Percentiles rank a stretch among this genome's conserved stretches.
Evolutionary conservation across 2,797 vertebrate species (phyloP).

Genomic region (Alcedo quadribrachys): DNA sequence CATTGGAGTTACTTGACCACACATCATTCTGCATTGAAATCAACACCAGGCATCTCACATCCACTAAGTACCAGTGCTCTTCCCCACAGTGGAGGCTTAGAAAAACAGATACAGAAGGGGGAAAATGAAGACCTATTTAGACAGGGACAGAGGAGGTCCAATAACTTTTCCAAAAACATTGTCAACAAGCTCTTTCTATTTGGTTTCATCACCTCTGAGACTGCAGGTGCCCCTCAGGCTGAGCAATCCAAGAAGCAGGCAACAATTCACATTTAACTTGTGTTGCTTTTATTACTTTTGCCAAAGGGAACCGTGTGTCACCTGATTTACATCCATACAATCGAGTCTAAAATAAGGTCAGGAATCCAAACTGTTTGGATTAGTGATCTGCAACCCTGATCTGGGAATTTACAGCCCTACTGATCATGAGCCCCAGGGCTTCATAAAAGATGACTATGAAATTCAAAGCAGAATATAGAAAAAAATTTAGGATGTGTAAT

Average conservation of each 20-base stretch:
- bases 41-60: background rate
- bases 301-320: background rate
- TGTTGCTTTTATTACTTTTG: background rate
- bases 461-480: background rate
- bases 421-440: background rate
- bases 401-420: background rate
- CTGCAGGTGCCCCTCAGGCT: background rate
- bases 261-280: background rate
- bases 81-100: background rate
- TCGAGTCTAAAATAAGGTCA: background rate
- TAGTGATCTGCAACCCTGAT: background rate
- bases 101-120: background rate
- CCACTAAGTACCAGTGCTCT: background rate
- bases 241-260: background rate
- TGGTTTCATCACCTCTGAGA: background rate
- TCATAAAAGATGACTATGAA: background rate
- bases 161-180: background rate
- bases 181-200: background rate
- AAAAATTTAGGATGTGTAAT: background rate
- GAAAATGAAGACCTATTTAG: background rate
- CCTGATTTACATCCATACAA: background rate
- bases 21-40: background rate
- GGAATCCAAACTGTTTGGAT: background rate
- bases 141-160: background rate
- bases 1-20: background rate